Evolutionary conservation across 2,888 invertebrate genomes (phyloP), one percentile per base, ranked within the genome.

Genomic region (Rhorus exstirpatorius): DNA sequence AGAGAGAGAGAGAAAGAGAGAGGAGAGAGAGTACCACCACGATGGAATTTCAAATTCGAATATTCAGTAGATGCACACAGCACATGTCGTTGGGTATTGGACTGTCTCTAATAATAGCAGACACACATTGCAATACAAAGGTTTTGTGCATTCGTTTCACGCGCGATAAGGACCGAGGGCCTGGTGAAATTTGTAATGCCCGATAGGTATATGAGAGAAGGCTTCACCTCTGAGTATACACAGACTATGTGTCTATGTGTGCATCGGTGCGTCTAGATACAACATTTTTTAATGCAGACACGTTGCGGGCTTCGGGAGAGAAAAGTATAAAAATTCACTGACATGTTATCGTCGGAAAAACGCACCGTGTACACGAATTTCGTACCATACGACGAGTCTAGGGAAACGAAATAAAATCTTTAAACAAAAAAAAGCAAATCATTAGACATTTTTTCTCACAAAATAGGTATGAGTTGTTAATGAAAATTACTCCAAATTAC

Each of bases 151-250:
- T 68, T 38, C 58, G 58, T 72, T 70, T 41, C 60, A 51, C 74
- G 74, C 83, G 74, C 83, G 83, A 83, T 83, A 83, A 83, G 76
- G 79, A 79, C 76, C 83, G 71, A 76, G 75, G 3, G n/a, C n/a
- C 70, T 70, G 82, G 80, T 74, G 79, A 83, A 86, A 86, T 84
- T 86, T 79, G 83, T 86, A 83, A 86, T 82, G 79, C 79, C 78
- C 82, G 82, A 79, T 79, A 83, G 79, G 75, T 82, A 82, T 82
- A 82, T 75, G 58, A 82, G 79, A 49, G 49, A 60, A 31, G 58
- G 35, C 35, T 76, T 79, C 60, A 67, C 79, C 70, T 79, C 21
- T 49, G 60, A 53, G 68, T 44, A 60, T 77, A 79, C 26, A 55
- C 46, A 19, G 21, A 3, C 3, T 35, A 24, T 58, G 14, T 68